These are phyloP conservation scores for Bos taurus DNA, from an alignment of 2,113 vertebrate genomes.

Conservation along the genomic window DNA sequence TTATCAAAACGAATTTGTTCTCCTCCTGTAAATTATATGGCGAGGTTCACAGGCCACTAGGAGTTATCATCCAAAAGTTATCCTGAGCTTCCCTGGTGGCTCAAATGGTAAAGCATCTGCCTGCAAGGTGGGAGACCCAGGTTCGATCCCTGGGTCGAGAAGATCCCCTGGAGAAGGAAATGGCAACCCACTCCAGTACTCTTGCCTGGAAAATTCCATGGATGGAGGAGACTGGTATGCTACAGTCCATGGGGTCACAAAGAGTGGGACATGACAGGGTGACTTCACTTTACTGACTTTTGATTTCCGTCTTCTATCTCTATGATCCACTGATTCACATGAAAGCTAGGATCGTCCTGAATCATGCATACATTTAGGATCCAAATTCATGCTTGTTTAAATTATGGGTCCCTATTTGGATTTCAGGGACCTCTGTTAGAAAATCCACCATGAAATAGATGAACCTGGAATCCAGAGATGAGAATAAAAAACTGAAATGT, in stretches of 20 bases:
- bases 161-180: not conserved
- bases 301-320: not conserved
- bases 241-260: not conserved
- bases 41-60: not conserved
- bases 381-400: not conserved
- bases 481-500: not conserved
- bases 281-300: not conserved
- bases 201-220: not conserved
- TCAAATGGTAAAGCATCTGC: not conserved
- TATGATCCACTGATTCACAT: not conserved
- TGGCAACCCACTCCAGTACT: not conserved
- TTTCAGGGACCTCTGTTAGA: not conserved
- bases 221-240: not conserved
- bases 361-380: not conserved
- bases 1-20: not conserved
- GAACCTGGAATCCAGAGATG: not conserved
- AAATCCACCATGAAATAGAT: not conserved
- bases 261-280: accelerated
- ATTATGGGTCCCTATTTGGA: not conserved
- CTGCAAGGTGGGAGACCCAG: not conserved
- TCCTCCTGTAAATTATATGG: not conserved
- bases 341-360: not conserved
- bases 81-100: not conserved
- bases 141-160: accelerated
- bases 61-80: not conserved